phyloP scores from a whole-genome alignment of 2,888 invertebrate genomes.

The Psylliodes chrysocephalus region DNA sequence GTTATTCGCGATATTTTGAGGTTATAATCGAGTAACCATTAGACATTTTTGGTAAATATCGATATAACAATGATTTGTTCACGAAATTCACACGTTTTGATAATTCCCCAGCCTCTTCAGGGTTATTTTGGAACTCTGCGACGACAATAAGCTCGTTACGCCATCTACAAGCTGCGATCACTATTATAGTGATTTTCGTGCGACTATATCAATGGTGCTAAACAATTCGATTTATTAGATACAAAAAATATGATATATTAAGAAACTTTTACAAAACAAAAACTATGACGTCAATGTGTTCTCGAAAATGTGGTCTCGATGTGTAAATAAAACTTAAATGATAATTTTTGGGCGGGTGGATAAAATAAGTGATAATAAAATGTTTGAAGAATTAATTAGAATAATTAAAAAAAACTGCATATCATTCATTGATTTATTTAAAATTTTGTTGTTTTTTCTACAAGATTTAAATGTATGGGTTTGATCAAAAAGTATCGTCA shows the following conservation, averaged over 20 bases:
- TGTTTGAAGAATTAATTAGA: background rate
- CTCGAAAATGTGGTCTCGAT: constrained; percentile 32
- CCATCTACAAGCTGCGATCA: constrained; percentile 60
- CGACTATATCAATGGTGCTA: constrained; percentile 50
- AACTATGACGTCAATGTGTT: constrained; percentile 50
- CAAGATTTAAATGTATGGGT: background rate
- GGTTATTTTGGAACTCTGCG: constrained; percentile 56
- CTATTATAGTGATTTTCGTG: constrained; percentile 55
- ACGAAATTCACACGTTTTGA: constrained; percentile 24
- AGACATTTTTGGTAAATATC: constrained; percentile 28
- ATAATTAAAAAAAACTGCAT: background rate
- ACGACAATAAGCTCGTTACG: constrained; percentile 58
- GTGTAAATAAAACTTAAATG: constrained; percentile 43
- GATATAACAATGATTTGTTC: constrained; percentile 14
- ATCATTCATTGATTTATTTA: background rate
- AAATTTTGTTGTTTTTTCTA: background rate
- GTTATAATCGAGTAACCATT: too few relatives aligned
- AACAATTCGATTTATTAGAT: constrained; percentile 34
- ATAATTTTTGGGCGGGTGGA: constrained; percentile 25
- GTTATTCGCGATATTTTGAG: too few relatives aligned
- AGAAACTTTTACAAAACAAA: constrained; percentile 28
- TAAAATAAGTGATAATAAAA: constrained; percentile 26
- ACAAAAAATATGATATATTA: constrained; percentile 25
- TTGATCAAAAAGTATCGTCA: too few relatives aligned
- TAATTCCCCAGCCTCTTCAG: constrained; percentile 44